phyloP scores from a whole-genome alignment of 2,797 vertebrate genomes.

The Sebastes aleutianus region DNA sequence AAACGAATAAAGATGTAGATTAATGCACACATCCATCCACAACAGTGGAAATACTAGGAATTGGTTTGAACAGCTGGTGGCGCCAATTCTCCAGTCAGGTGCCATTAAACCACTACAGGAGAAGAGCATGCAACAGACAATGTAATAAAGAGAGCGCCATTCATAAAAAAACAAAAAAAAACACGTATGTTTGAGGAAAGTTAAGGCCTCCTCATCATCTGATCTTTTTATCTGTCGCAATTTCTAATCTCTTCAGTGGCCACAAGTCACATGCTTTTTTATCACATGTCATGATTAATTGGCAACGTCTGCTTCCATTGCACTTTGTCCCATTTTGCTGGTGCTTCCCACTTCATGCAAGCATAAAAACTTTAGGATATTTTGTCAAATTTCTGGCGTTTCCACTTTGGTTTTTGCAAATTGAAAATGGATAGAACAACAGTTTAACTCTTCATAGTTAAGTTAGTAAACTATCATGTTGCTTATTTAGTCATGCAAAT shows the following conservation, averaged over 20 bases:
- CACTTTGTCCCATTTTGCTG: not conserved
- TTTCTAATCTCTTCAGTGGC: too few relatives aligned
- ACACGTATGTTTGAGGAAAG: not conserved
- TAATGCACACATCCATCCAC: not conserved
- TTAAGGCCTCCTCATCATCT: too few relatives aligned
- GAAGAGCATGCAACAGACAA: not conserved
- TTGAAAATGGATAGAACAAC: not conserved
- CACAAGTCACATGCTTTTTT: not conserved
- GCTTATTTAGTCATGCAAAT: not conserved
- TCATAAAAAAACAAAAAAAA: not conserved
- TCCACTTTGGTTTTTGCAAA: not conserved
- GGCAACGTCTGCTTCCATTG: not conserved
- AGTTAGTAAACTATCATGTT: not conserved
- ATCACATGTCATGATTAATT: not conserved
- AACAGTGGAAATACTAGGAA: not conserved
- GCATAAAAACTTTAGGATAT: not conserved
- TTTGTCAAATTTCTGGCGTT: not conserved
- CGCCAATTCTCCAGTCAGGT: not conserved
- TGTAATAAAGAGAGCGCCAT: not conserved
- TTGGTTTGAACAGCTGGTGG: not conserved
- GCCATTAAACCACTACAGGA: not conserved
- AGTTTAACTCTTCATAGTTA: not conserved
- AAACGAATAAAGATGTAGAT: not conserved
- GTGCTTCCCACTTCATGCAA: not conserved
- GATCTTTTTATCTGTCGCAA: too few relatives aligned